phyloP scores from a whole-genome alignment of 2,888 invertebrate genomes.

The Sylvicola cinctus region DNA sequence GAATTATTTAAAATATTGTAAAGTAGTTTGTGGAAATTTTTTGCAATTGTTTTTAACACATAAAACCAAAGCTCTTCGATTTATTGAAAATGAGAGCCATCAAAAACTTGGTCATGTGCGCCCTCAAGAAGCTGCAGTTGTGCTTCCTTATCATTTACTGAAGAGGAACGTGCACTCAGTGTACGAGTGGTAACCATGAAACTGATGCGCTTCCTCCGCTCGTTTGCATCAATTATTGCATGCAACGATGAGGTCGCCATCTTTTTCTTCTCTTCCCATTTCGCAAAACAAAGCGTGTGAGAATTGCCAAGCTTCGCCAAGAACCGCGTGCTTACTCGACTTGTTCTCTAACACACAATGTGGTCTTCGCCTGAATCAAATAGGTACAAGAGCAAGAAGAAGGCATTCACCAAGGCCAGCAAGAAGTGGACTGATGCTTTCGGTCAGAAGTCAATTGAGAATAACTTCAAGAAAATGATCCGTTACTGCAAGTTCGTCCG shows the following conservation, averaged over 20 bases:
- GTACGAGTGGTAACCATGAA: conserved; percentile 17
- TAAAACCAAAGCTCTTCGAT: conserved; percentile 39
- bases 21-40: background rate
- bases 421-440: conserved; percentile 98
- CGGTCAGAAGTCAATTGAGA: conserved; percentile 91
- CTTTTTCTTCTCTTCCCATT: too few relatives aligned
- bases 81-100: conserved; percentile 39
- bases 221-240: too few relatives aligned
- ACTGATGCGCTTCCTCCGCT: too few relatives aligned
- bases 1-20: too few relatives aligned
- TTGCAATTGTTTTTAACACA: background rate
- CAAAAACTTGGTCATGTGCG: conserved; percentile 22
- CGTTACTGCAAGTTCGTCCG: conserved; percentile 96
- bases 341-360: too few relatives aligned
- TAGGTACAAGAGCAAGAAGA: conserved; percentile 99
- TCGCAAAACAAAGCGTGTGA: too few relatives aligned
- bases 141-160: too few relatives aligned
- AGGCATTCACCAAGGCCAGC: conserved; percentile 95
- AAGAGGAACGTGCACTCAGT: too few relatives aligned
- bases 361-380: background rate
- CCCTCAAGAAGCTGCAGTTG: conserved; percentile 8
- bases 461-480: conserved; percentile 91
- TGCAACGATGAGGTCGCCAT: too few relatives aligned
- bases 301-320: too few relatives aligned
- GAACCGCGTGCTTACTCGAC: too few relatives aligned